phyloP scores from a whole-genome alignment of 2,888 invertebrate genomes.

The Parnassius smintheus region DNA sequence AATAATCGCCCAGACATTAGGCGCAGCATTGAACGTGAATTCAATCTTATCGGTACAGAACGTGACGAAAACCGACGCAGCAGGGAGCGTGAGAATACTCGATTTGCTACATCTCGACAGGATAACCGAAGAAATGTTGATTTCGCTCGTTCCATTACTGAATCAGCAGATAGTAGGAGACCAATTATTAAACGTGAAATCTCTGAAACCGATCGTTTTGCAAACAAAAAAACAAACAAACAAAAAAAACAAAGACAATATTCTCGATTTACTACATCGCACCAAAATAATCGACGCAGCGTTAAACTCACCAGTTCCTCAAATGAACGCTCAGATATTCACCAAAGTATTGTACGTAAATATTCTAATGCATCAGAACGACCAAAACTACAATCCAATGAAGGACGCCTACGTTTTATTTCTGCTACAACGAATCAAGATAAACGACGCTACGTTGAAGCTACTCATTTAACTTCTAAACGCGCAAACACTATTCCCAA shows the following conservation, averaged over 20 bases:
- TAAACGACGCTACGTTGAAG: neutral
- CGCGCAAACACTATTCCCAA: neutral
- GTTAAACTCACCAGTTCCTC: neutral
- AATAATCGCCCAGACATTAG: neutral
- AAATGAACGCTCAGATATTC: neutral
- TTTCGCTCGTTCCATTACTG: neutral
- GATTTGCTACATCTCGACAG: neutral
- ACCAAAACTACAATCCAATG: neutral
- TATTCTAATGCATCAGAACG: neutral
- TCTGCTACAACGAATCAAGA: neutral
- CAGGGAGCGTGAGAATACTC: neutral
- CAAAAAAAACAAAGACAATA: no score
- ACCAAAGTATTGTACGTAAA: neutral
- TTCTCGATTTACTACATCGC: neutral
- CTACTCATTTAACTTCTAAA: neutral
- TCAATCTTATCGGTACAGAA: neutral
- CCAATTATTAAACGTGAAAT: neutral
- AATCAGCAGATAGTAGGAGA: neutral
- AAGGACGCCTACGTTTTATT: neutral
- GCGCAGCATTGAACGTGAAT: neutral
- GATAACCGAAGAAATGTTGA: neutral
- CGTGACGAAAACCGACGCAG: neutral
- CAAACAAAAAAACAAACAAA: no score
- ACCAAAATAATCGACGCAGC: neutral
- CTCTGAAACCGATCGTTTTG: neutral